Percentiles rank a stretch among this genome's conserved stretches.
Evolutionary conservation across 2,797 vertebrate genomes (phyloP).

Genomic region (Acipenser transmontanus): DNA sequence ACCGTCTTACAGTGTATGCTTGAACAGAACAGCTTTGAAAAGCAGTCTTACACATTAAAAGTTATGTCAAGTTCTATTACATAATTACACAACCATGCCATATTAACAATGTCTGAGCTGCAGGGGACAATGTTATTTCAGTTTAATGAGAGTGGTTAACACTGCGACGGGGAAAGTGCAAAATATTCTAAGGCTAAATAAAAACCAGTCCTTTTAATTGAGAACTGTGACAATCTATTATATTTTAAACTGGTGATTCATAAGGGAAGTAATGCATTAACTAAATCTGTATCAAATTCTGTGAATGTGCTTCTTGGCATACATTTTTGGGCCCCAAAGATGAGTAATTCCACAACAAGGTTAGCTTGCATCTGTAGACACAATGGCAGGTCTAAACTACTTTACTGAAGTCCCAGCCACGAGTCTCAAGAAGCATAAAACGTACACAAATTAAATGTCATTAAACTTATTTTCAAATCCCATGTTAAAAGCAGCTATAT

Average conservation of each 20-base stretch:
- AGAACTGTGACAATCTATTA: conserved; percentile 15
- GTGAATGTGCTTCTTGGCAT: neutral
- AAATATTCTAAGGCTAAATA: conserved; percentile 17
- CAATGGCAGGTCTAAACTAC: no score
- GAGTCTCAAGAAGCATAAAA: no score
- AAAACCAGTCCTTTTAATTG: conserved; percentile 10
- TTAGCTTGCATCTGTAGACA: no score
- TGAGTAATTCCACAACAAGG: no score
- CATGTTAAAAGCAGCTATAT: no score
- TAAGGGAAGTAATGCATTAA: conserved; percentile 5
- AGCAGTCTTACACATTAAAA: no score
- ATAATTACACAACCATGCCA: conserved; percentile 34
- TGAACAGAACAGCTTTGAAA: no score
- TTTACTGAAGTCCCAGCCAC: no score
- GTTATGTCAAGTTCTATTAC: conserved; percentile 26
- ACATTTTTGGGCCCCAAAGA: no score
- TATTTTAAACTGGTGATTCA: conserved; percentile 12
- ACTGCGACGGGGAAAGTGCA: neutral
- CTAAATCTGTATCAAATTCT: conserved; percentile 7
- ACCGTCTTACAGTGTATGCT: no score
- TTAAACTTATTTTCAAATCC: no score
- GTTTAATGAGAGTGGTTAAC: neutral
- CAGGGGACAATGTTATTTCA: conserved; percentile 2
- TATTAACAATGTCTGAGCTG: conserved; percentile 25
- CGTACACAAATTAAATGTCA: no score